Base-by-base conservation (phyloP, 2,888 invertebrate species). In the Hypena proboscidalis region DNA sequence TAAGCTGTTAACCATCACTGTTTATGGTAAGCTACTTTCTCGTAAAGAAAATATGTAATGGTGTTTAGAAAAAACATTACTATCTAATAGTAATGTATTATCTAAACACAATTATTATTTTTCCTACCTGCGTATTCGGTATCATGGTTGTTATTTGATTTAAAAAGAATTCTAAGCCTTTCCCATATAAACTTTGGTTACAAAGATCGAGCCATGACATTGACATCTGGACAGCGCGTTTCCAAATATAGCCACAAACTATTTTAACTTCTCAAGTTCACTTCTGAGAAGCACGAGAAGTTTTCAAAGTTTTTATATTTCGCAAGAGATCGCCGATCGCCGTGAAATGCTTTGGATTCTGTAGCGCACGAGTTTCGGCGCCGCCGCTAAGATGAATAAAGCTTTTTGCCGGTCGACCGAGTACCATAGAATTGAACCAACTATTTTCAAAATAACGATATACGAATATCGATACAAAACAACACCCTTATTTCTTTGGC, bases 311-410 rank as follows among this genome's bases (percentile, higher is more conserved):
- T 57, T 59, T 57, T 49, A 46, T 51, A 58, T 64, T 59, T 70
- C 58, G 61, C 62, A 63, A 64, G 56, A 54, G 54, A 58, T 52
- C 58, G 48, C 63, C 59, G 54, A 58, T 52, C 58, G 48, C 63
- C 59, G 52, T 69, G 56, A 64, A 72, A 67, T 63, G 50, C 41
- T 49, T 65, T 13, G 45, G 51, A 57, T 62, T 55, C 54, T 61
- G 58, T 53, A 58, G 50, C 55, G 63, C 68, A 68, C 68, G 59
- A 60, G 64, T 65, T 58, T 50, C 55, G 54, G 58, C 44, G 56
- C 53, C 60, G 51, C 41, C 43, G 40, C 34, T 51, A 38, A 46
- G 50, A 54, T 57, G 57, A 55, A 57, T 52, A 57, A 49, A 60
- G 55, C 53, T 63, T 60, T 60, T 58, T 60, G 54, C 40, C 44